Conservation (phyloP, 2,113 vertebrate genomes). For the Microcebus griseorufus region DNA sequence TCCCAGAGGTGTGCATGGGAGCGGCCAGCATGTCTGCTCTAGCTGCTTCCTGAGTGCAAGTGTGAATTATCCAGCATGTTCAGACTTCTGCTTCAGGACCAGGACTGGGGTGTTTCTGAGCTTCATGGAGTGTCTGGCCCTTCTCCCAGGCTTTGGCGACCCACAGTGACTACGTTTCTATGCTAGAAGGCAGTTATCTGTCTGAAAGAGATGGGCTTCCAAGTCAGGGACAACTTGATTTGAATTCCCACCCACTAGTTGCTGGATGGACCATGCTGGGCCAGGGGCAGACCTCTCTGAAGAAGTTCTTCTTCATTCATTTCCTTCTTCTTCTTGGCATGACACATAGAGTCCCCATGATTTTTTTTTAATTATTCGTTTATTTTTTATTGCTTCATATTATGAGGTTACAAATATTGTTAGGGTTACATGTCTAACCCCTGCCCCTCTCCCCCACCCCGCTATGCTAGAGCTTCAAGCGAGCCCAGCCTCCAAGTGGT, state of each 20-base stretch:
- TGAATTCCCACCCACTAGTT: neutral
- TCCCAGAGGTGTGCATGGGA: neutral
- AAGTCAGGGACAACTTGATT: neutral
- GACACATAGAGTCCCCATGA: neutral
- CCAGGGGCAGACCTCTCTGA: neutral
- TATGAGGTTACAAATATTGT: too few relatives aligned
- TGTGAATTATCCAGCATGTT: neutral
- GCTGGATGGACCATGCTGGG: rapidly evolving
- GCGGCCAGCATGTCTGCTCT: too few relatives aligned
- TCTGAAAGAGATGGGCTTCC: neutral
- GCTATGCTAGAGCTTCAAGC: too few relatives aligned
- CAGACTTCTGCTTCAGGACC: neutral
- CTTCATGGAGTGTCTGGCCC: neutral
- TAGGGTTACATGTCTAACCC: too few relatives aligned
- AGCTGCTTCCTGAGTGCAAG: neutral
- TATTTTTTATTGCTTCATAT: too few relatives aligned
- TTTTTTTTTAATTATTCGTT: neutral
- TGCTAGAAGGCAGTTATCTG: neutral
- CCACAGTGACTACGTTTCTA: neutral
- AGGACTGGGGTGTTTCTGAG: neutral
- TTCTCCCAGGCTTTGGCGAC: neutral
- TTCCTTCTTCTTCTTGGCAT: neutral
- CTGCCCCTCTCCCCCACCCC: too few relatives aligned
- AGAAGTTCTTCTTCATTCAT: neutral
- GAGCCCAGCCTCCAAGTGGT: too few relatives aligned